A percentile compares a stretch with the other conserved stretches of the same genome.
Evolutionary conservation across 2,113 vertebrate species (phyloP).

Genomic region (Carassius gibelio): DNA sequence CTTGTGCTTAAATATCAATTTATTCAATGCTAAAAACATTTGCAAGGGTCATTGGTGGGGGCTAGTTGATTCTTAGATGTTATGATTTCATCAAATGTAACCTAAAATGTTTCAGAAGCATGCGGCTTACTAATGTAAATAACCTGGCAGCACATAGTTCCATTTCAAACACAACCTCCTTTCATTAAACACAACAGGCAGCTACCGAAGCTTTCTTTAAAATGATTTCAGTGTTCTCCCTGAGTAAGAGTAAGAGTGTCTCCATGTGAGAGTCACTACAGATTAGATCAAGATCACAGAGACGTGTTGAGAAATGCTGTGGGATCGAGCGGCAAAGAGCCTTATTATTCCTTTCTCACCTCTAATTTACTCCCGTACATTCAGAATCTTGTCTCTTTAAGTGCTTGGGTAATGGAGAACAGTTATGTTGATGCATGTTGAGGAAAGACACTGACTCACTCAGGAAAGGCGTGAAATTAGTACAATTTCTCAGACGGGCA

Average conservation of each 20-base stretch:
- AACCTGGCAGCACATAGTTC: not conserved
- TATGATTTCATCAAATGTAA: not conserved
- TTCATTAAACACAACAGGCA: not conserved
- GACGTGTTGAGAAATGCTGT: conserved; percentile 13
- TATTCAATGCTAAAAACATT: no score
- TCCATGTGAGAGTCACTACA: conserved; percentile 34
- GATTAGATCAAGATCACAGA: conserved; percentile 32
- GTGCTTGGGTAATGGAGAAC: conserved; percentile 47
- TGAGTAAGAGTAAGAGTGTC: conserved; percentile 7
- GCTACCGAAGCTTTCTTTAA: conserved; percentile 7
- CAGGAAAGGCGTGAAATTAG: conserved; percentile 50
- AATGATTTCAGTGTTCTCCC: conserved; percentile 35
- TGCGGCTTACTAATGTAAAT: not conserved
- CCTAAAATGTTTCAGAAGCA: not conserved
- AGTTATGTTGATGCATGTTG: conserved; percentile 48
- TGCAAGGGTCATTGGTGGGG: no score
- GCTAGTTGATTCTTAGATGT: not conserved
- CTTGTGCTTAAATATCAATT: no score
- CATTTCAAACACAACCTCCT: not conserved
- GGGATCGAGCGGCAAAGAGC: conserved; percentile 41
- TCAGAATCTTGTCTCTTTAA: conserved; percentile 48
- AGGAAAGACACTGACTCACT: conserved; percentile 31
- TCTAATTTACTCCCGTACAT: conserved; percentile 37
- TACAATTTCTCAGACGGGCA: conserved; percentile 57
- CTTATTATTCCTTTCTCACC: conserved; percentile 53